These are phyloP conservation scores for Eurypyga helias DNA, from an alignment of 2,113 vertebrate genomes.

Conservation along the genomic window DNA sequence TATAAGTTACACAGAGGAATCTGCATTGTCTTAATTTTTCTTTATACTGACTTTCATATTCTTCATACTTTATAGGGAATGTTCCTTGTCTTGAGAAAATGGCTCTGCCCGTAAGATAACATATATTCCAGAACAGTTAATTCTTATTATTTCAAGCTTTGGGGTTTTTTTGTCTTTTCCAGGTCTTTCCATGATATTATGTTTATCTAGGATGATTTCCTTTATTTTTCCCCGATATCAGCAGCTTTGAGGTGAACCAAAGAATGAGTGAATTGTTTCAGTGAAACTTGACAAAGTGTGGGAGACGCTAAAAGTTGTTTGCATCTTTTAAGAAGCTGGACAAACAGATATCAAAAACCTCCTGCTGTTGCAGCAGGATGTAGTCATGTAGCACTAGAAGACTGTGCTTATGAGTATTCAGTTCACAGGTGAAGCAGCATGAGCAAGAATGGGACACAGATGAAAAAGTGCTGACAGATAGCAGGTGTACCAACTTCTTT, in stretches of 20 bases:
- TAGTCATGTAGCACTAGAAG: not conserved
- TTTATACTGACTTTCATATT: not conserved
- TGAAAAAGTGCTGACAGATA: constrained; percentile 42
- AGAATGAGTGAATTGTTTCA: not conserved
- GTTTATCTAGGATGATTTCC: not conserved
- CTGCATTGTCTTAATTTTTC: not conserved
- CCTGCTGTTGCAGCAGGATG: not conserved
- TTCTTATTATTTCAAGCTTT: not conserved
- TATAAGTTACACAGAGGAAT: not conserved
- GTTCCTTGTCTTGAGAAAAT: not conserved
- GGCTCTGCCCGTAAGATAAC: not conserved
- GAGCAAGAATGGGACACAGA: not conserved
- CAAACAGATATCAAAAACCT: constrained; percentile 2
- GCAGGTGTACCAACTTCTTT: not conserved
- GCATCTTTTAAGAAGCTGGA: not conserved
- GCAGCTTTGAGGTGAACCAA: not conserved
- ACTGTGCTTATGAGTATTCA: not conserved
- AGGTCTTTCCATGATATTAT: not conserved
- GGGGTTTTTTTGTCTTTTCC: not conserved
- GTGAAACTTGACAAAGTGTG: not conserved
- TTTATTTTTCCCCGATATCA: not conserved
- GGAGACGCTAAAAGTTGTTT: not conserved
- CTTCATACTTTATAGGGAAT: not conserved
- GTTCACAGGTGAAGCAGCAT: constrained; percentile 7
- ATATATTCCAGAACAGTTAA: not conserved